Percentiles rank a stretch among this genome's conserved stretches.
phyloP scores from a whole-genome alignment of 2,113 vertebrate species.

The Physeter macrocephalus region DNA sequence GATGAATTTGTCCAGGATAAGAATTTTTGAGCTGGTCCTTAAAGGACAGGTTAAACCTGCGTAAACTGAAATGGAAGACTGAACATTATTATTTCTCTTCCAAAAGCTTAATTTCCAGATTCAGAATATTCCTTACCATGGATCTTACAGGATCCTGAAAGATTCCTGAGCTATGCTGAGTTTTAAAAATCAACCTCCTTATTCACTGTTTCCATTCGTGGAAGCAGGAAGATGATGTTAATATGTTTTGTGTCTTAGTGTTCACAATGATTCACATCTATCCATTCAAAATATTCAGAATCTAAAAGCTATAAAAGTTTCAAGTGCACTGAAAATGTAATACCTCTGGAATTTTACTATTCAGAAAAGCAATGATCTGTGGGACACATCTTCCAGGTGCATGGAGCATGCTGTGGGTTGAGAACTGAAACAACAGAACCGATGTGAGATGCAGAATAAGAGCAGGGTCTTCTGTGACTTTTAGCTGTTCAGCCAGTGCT shows the following conservation, averaged over 20 bases:
- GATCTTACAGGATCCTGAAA: neutral
- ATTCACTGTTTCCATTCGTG: neutral
- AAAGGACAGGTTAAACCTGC: neutral
- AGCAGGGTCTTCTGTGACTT: conserved; percentile 92
- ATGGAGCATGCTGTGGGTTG: conserved; percentile 93
- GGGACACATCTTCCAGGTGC: conserved; percentile 96
- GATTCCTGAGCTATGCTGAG: neutral
- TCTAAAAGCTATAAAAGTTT: conserved; percentile 13
- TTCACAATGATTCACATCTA: neutral
- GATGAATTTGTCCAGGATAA: neutral
- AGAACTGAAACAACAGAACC: conserved; percentile 92
- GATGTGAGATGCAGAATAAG: conserved; percentile 93
- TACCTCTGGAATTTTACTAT: conserved; percentile 89
- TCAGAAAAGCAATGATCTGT: conserved; percentile 90
- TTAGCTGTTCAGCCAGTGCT: conserved; percentile 91
- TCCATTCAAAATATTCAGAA: neutral
- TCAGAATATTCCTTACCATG: neutral
- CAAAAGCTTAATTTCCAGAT: conserved; percentile 26
- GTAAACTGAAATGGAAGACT: conserved; percentile 6
- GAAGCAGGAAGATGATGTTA: neutral
- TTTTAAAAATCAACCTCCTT: neutral
- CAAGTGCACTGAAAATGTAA: neutral
- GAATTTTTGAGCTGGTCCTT: neutral
- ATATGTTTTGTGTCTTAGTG: neutral
- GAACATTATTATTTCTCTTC: neutral